phyloP scores from a whole-genome alignment of 2,888 invertebrate species.

The Dinocampus coccinellae region DNA sequence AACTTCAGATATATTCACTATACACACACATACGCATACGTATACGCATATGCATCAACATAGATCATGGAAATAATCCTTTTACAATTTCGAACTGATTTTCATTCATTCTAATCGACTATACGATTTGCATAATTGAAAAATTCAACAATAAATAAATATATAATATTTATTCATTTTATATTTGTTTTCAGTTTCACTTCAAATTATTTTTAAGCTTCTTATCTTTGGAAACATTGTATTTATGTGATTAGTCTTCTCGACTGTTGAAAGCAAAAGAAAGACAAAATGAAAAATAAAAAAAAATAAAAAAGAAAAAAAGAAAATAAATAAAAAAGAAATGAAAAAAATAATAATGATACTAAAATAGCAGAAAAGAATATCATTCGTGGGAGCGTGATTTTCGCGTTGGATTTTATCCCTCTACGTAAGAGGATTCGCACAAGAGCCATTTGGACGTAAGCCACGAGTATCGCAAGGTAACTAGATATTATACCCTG shows the following conservation, averaged over 20 bases:
- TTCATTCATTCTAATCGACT: neutral
- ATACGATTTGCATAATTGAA: neutral
- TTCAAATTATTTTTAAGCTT: neutral
- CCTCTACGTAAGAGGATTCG: constrained; percentile 41
- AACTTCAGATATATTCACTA: neutral
- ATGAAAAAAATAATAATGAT: neutral
- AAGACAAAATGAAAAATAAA: neutral
- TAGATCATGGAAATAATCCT: neutral
- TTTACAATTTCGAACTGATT: neutral
- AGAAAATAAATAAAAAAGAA: neutral
- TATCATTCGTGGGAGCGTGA: constrained; percentile 32
- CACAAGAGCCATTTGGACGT: constrained; percentile 41
- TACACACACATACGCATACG: neutral
- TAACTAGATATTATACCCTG: constrained; percentile 41
- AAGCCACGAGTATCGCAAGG: constrained; percentile 33
- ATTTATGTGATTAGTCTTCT: neutral
- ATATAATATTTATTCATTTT: neutral
- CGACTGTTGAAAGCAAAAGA: neutral
- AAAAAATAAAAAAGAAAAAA: neutral
- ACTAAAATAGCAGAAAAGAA: constrained; percentile 2
- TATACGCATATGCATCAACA: neutral
- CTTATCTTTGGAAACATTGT: constrained; percentile 4
- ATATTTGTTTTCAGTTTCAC: neutral
- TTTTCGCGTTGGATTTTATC: constrained; percentile 44
- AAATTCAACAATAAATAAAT: too few relatives aligned